Conservation (phyloP, 2,113 vertebrate species). For the Silurus asotus region DNA sequence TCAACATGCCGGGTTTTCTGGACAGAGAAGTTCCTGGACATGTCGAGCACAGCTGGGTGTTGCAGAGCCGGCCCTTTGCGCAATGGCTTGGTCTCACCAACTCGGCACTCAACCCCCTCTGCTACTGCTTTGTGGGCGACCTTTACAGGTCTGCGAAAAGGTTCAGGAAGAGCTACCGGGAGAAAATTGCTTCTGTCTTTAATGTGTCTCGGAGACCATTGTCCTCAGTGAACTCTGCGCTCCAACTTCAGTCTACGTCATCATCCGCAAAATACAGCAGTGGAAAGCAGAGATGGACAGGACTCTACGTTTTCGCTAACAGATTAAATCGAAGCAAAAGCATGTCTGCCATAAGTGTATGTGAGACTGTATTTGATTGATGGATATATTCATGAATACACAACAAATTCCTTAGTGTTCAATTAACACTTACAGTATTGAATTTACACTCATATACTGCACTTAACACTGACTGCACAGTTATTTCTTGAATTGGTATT, state of each 20-base stretch:
- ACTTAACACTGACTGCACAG: background rate
- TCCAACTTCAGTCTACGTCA: slow-evolving; percentile 30
- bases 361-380: slow-evolving; percentile 58
- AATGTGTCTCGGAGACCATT: slow-evolving; percentile 43
- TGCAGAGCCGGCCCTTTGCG: slow-evolving; percentile 65
- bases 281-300: slow-evolving; percentile 23
- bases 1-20: slow-evolving; percentile 58
- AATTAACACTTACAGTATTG: background rate
- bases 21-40: slow-evolving; percentile 44
- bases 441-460: background rate
- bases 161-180: slow-evolving; percentile 62
- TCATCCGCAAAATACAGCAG: slow-evolving; percentile 18
- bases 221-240: slow-evolving; percentile 37
- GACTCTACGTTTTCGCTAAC: slow-evolving; percentile 7
- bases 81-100: slow-evolving; percentile 72
- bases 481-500: background rate
- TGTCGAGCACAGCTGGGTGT: slow-evolving; percentile 61
- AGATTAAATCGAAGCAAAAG: slow-evolving; percentile 50
- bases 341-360: slow-evolving; percentile 54
- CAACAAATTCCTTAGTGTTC: background rate
- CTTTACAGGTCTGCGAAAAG: slow-evolving; percentile 66
- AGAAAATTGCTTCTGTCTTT: slow-evolving; percentile 63
- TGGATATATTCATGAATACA: background rate
- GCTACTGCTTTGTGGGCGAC: slow-evolving; percentile 71
- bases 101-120: slow-evolving; percentile 68